Base-by-base conservation (phyloP, 2,888 invertebrate species). In the Cephus sareptanus region DNA sequence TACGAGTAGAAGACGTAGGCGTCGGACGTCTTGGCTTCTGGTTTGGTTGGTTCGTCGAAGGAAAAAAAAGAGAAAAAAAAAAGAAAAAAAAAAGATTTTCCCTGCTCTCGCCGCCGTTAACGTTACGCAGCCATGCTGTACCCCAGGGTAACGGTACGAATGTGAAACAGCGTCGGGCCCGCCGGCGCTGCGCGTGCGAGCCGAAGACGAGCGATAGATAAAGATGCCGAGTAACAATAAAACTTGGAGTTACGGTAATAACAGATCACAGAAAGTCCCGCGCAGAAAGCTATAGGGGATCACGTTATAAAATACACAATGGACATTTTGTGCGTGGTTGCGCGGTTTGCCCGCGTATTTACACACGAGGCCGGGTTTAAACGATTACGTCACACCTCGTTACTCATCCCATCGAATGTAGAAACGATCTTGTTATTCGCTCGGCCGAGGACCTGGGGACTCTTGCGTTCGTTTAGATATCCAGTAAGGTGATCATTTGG, bases 301-400 rank as follows among this genome's bases (percentile, higher is more conserved):
- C 56, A 0, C 56, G 56, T 23, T 56, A 9, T 56, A 23, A 56
- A 56, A 9, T 9, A 56, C 56, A 56, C 56, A 23, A 56, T 56
- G 56, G 56, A 56, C 23, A 23, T 56, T 23, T 56, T 6, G 40
- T 40, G 23, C 40, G 40, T 6, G 37, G 40, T 0, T 0, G 71
- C 31, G 71, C 9, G 71, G 71, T 15, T 31, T 11, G 15, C 13
- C 4, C 33, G 33, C 71, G 71, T 71, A 71, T 71, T 71, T 71
- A 71, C 71, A 11, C 71, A 3, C 71, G 15, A 33, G 31, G 31
- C 82, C 83, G 82, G 79, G 80, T 81, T 85, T 82, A 80, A 83
- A 85, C 80, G 83, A 81, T 82, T 76, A 83, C 84, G 85, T 85
- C 85, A 86, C 81, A 75, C 6, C 80, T 82, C 83, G 83, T 85